Base-by-base conservation (phyloP, 2,113 vertebrate genomes). In the Vicugna pacos region DNA sequence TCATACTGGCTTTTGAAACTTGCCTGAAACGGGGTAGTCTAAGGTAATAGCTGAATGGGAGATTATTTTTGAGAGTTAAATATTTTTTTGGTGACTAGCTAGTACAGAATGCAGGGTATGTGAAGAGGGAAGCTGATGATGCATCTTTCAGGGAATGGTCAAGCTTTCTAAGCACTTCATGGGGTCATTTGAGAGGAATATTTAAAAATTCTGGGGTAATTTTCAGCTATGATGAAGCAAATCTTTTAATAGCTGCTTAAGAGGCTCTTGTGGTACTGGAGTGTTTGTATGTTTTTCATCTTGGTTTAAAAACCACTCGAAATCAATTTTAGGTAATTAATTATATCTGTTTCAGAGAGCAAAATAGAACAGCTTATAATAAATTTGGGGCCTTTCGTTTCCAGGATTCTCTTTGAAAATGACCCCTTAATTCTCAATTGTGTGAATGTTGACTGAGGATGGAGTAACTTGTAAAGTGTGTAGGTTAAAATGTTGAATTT, bases 151-250 rank as follows among this genome's bases (percentile, higher is more conserved):
- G 91, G 60, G 85, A 95, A 96, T 60, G 69, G 54, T 87, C 91
- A 95, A 48, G 92, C 94, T 97, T 96, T 98, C 95, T 94, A 97
- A 97, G 85, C 91, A 96, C 69, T 94, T 94, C 22, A n/a, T 82
- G 91, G 94, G 89, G 85, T 93, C 73, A 84, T 94, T 94, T 97
- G 85, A 92, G 91, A 95, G 54, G 79, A 96, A 93, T 95, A 95
- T 62, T 75, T 79, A 65, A 42, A 93, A 94, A 96, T 89, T 93
- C 86, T 76, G 35, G 64, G 16, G 75, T 95, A 94, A 69, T 97
- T 97, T 95, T 98, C 95, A 89, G 69, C 64, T 93, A 90, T 96
- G 95, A 94, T 97, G 94, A 96, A 96, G 95, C 96, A 97, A 73
- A 94, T 97, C 62, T 96, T 94, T 32, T 70, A 96, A 96, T 96